Base-by-base conservation (phyloP, 2,888 invertebrate genomes). In the Drosophila paranaensis region DNA sequence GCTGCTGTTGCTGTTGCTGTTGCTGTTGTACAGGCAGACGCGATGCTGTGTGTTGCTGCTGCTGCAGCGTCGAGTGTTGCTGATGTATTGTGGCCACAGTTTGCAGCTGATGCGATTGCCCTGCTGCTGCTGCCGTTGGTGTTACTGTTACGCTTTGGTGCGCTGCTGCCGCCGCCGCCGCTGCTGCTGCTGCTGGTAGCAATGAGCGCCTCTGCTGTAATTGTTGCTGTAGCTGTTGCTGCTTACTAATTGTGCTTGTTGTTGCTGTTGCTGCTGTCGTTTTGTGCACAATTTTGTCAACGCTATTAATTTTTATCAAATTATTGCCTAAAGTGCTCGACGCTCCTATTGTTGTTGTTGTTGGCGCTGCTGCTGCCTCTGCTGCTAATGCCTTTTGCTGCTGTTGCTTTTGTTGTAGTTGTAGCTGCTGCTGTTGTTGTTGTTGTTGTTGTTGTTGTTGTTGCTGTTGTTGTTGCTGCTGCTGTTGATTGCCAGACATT, bases 81-180 rank as follows among this genome's bases (percentile, higher is more conserved):
- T 91, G 91, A 72, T 92, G 92, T 76, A 91, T 90, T 74, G 92
- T 91, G 72, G 91, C 91, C 71, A 92, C 88, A 45, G 92, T 91
- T 81, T 92, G 92, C 58, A 92, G 82, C 82, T 92, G 93, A 78
- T 91, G 88, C 65, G 90, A 75, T 66, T 86, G 88, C 42, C 75
- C 61, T 57, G 89, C 53, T 78, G 79, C 71, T 72, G 78, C 50
- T 67, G 86, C 81, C 77, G 76, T 73, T 72, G 79, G n/a, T 70
- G 79, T n/a, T 46, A 9, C 27, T 46, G 48, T 48, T 50, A 50
- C 48, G 70, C 45, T 65, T 50, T 50, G 50, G 55, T 78, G 45
- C 43, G 82, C 20, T 72, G 81, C 40, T 78, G 20, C 20, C 20
- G 20, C 20, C 43, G 82, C 20, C 71, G 88, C 60, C 69, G 81